Conservation (phyloP, 2,888 invertebrate genomes). For the Campaea margaritaria region DNA sequence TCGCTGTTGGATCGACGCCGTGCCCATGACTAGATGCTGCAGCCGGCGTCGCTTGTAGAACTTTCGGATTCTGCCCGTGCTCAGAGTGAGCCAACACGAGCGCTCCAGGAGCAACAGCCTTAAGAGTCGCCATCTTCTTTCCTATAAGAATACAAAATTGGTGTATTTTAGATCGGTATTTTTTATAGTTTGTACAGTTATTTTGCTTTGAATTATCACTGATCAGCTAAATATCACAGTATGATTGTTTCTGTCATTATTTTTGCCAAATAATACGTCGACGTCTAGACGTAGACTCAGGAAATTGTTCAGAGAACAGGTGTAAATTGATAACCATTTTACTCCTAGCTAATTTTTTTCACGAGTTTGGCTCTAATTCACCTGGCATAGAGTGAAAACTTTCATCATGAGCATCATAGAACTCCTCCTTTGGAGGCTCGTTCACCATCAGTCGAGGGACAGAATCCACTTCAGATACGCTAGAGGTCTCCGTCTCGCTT, state of each 20-base stretch:
- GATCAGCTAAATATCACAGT: too few relatives aligned
- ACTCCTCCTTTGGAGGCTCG: constrained; percentile 57
- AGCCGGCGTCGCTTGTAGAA: not conserved
- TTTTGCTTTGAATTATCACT: too few relatives aligned
- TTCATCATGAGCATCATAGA: constrained; percentile 69
- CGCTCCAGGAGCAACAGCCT: too few relatives aligned
- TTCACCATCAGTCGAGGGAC: constrained; percentile 41
- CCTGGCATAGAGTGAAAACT: constrained; percentile 65
- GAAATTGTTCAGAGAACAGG: too few relatives aligned
- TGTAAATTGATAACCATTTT: too few relatives aligned
- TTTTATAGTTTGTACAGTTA: too few relatives aligned
- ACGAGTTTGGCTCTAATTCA: constrained; percentile 27
- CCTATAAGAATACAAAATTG: not conserved
- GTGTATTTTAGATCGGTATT: too few relatives aligned
- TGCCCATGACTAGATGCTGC: constrained; percentile 6
- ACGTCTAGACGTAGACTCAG: too few relatives aligned
- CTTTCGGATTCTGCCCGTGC: constrained; percentile 44
- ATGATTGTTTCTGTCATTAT: too few relatives aligned
- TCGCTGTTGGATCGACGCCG: constrained; percentile 2
- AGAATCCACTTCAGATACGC: constrained; percentile 49
- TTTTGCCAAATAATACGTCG: too few relatives aligned
- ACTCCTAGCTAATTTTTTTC: too few relatives aligned
- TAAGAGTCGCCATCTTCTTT: not conserved
- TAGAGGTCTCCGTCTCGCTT: constrained; percentile 45
- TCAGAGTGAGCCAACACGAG: constrained; percentile 47